Evolutionary conservation across 2,888 invertebrate genomes (phyloP).

Genomic region (Cheilosia impressa): DNA sequence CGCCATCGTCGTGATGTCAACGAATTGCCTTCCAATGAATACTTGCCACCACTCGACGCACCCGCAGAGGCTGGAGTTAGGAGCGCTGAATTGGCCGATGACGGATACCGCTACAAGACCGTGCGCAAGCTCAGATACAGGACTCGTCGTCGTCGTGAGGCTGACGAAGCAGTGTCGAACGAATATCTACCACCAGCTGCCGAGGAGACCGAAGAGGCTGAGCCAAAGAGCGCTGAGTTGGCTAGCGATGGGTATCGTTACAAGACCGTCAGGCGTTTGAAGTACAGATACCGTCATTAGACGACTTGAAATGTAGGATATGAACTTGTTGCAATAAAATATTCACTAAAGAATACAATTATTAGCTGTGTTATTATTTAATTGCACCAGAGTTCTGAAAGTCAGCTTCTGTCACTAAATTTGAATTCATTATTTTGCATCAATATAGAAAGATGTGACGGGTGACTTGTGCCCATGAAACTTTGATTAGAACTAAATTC

Average conservation of each 20-base stretch:
- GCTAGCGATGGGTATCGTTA: slow-evolving; percentile 82
- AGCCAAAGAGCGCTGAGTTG: slow-evolving; percentile 79
- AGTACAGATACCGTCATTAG: slow-evolving; percentile 81
- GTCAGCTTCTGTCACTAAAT: too few species aligned
- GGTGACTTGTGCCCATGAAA: too few species aligned
- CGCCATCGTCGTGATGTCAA: slow-evolving; percentile 81
- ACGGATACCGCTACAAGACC: slow-evolving; percentile 80
- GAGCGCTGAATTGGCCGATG: slow-evolving; percentile 78
- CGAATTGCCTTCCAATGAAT: slow-evolving; percentile 79
- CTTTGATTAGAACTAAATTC: too few species aligned
- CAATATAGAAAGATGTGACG: too few species aligned
- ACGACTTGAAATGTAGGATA: slow-evolving; percentile 5
- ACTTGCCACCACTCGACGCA: slow-evolving; percentile 79
- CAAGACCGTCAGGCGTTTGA: slow-evolving; percentile 81
- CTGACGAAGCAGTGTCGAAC: slow-evolving; percentile 75
- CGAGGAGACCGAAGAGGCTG: slow-evolving; percentile 70
- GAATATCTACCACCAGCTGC: slow-evolving; percentile 80
- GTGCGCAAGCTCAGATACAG: slow-evolving; percentile 79
- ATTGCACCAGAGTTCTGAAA: too few species aligned
- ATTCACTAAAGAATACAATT: slow-evolving; percentile 59
- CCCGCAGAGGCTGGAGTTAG: slow-evolving; percentile 79
- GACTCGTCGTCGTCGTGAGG: slow-evolving; percentile 60
- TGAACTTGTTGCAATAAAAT: slow-evolving; percentile 56
- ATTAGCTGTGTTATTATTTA: not conserved
- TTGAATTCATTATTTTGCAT: too few species aligned